Base-by-base conservation (phyloP, 2,797 vertebrate genomes). In the Tragelaphus eurycerus region DNA sequence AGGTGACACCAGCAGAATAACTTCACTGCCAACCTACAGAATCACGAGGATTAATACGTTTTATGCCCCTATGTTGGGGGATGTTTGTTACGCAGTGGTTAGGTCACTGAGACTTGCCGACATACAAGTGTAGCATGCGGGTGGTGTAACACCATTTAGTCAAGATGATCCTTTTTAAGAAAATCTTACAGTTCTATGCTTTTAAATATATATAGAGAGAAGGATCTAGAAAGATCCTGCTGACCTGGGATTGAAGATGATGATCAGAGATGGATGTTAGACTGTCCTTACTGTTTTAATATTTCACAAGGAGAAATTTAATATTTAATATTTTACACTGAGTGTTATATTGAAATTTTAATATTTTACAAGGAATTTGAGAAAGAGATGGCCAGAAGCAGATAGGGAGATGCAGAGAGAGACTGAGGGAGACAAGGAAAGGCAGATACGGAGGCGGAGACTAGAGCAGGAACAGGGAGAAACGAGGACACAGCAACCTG, bases 281-380 rank as follows among this genome's bases (percentile, higher is more conserved):
- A 43, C 25, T 13, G 3, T 59, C 59, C 25, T 31, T 10, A 29
- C 9, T 6, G 6, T 62, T 85, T 87, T 25, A 64, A 76, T 93
- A 38, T 90, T 94, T 97, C 76, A 94, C 60, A 31, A 90, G 67
- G 48, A 91, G n/a, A 88, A 64, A 78, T 46, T 89, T 74, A 71
- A 94, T 79, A 62, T 96, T 95, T 93, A 31, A 93, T 43, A 64
- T 85, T 55, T 89, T 76, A 50, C 48, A 54, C 67, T 79, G 43
- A 89, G 31, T 29, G 81, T 79, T 48, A 76, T 12, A 43, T 50
- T 54, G 84, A 91, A 38, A 50, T 19, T 78, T 84, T 89, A 96
- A 71, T 97, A 90, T 82, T 97, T 92, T 83, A 88, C 34, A 43
- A 96, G 79, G 29, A 54, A 43, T 55, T 34, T 19, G 88, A 64